phyloP scores from a whole-genome alignment of 1,140 invertebrate species.

The Zophobas atratus region DNA sequence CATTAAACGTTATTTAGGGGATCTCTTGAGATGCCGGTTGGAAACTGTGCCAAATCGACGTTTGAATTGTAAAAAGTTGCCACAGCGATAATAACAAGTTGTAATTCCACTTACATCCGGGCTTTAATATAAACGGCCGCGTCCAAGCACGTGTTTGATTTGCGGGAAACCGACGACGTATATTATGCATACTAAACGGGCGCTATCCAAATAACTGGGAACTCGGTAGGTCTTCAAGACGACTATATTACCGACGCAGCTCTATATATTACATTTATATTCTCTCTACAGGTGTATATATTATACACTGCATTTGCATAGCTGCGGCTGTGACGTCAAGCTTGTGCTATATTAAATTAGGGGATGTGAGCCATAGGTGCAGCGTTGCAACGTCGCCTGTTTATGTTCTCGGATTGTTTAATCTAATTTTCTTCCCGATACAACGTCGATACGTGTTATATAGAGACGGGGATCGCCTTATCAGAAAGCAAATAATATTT shows the following conservation, averaged over 20 bases:
- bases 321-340: neutral
- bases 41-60: slow-evolving; percentile 41
- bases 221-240: slow-evolving; percentile 8
- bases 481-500: too few species aligned
- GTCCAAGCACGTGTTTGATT: slow-evolving; percentile 41
- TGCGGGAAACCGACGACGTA: slow-evolving; percentile 19
- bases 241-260: slow-evolving; percentile 22
- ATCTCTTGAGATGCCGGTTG: slow-evolving; percentile 34
- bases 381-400: too few species aligned
- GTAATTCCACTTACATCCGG: slow-evolving; percentile 42
- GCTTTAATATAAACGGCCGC: slow-evolving; percentile 40
- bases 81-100: slow-evolving; percentile 32
- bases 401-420: too few species aligned
- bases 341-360: slow-evolving; percentile 21
- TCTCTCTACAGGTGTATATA: slow-evolving; percentile 23
- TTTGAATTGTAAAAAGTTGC: slow-evolving; percentile 38
- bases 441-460: too few species aligned
- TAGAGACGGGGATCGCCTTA: too few species aligned
- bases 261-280: slow-evolving; percentile 34
- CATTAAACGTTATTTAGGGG: slow-evolving; percentile 39
- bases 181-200: slow-evolving; percentile 40
- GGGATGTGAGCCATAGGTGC: too few species aligned
- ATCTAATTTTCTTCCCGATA: too few species aligned
- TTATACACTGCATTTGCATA: slow-evolving; percentile 33
- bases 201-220: slow-evolving; percentile 23